Percentiles rank a stretch among this genome's conserved stretches.
Conservation (phyloP, 2,113 vertebrate genomes). For the Oceanites oceanicus region DNA sequence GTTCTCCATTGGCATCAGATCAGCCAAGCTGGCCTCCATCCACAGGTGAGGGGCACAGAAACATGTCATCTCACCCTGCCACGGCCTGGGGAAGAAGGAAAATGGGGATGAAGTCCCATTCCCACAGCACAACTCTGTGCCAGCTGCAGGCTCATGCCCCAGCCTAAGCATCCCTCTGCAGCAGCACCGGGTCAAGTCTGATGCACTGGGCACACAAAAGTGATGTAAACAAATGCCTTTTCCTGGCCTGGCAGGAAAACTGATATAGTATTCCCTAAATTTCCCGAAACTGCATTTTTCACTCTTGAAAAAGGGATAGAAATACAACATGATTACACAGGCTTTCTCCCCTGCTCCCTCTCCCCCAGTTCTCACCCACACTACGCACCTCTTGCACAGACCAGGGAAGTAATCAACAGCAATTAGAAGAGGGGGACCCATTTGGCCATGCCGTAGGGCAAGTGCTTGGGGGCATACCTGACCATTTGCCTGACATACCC, state of each 20-base stretch:
- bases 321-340: not conserved
- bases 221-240: not conserved
- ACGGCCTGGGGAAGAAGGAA: not conserved
- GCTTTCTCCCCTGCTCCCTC: rapidly evolving
- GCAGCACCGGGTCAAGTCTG: rapidly evolving
- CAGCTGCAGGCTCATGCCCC: not conserved
- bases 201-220: not conserved
- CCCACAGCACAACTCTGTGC: not conserved
- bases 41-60: slow-evolving; percentile 72
- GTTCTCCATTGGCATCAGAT: slow-evolving; percentile 80
- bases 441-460: rapidly evolving
- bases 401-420: rapidly evolving
- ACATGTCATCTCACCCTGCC: not conserved
- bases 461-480: rapidly evolving
- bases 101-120: not conserved
- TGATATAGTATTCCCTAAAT: not conserved
- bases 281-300: not conserved
- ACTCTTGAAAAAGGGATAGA: not conserved
- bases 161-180: not conserved
- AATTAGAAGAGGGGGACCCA: not conserved
- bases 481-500: not conserved
- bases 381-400: rapidly evolving
- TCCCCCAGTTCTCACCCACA: not conserved
- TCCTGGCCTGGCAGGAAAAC: not conserved
- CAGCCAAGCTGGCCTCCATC: slow-evolving; percentile 81